Evolutionary conservation across 2,797 vertebrate genomes (phyloP), one percentile per base, ranked within the genome.

Genomic region (Astyanax mexicanus): DNA sequence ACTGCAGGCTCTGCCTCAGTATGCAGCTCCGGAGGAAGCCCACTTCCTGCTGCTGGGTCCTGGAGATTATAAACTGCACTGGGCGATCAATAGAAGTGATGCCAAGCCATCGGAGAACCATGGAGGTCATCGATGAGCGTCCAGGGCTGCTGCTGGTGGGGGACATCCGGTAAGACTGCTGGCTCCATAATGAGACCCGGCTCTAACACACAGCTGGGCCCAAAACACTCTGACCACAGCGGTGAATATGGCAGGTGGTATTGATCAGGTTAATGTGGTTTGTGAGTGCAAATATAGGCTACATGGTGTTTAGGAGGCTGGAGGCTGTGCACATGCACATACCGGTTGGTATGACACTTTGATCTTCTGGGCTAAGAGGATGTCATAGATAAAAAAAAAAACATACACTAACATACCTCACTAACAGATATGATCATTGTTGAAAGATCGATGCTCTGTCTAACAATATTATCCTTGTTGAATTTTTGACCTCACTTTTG

Each of bases 61-160:
- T 89, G 88, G 87, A 91, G 90, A 90, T 93, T 92, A 91, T 92
- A 87, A 72, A 91, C 89, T 88, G 79, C 35, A 23, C n/a, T 25
- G 9, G 57, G 58, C 84, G 87, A 93, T 94, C 90, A 89, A 94
- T 93, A 87, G 87, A 88, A 88, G 88, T 87, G 90, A 93, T 91
- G 88, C 85, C 88, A 90, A 88, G 88, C 88, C 70, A 84, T 79
- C 58, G 64, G 60, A 78, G 77, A 79, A 69, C 60, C 47, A 19
- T 19, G 67, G 73, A 82, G 77, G 89, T 93, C 89, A 93, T 92
- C 84, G 88, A 93, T 90, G 89, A 91, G 88, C 84, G 84, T 86
- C 87, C 90, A 91, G 86, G 68, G 86, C 87, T 79, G 88, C 86
- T 90, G 90, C 87, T 88, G 90, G 90, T 83, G 88, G 88, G 92